A percentile compares a stretch with the other conserved stretches of the same genome.
phyloP scores from a whole-genome alignment of 2,113 vertebrate species.

The Nerophis ophidion region DNA sequence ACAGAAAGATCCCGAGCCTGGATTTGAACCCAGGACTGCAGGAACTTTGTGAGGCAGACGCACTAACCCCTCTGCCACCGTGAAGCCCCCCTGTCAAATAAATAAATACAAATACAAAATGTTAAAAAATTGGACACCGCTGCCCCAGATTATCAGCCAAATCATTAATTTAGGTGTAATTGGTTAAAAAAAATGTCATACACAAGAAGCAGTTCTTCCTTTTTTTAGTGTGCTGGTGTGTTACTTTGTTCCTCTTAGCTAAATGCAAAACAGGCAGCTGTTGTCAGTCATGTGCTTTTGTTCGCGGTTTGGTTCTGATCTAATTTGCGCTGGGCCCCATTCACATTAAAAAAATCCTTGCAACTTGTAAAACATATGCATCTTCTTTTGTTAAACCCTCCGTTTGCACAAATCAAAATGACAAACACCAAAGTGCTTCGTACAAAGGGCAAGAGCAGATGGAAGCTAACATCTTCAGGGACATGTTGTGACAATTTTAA shows the following conservation, averaged over 20 bases:
- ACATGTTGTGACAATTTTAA: neutral
- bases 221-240: conserved; percentile 2
- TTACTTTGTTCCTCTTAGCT: conserved; percentile 16
- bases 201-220: no score
- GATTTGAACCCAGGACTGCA: no score
- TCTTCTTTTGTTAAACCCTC: neutral
- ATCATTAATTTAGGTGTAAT: no score
- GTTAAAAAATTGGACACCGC: no score
- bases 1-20: no score
- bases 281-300: conserved; percentile 19
- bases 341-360: conserved; percentile 9
- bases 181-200: no score
- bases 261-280: conserved; percentile 33
- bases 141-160: no score
- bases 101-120: no score
- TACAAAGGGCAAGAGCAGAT: neutral
- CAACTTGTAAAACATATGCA: conserved; percentile 4
- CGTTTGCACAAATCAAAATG: neutral
- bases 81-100: no score
- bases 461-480: neutral
- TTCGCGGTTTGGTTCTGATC: conserved; percentile 27
- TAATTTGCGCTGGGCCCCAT: conserved; percentile 13
- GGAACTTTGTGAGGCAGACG: no score
- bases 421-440: neutral
- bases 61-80: no score